Evolutionary conservation across 2,888 invertebrate genomes (phyloP).

Genomic region (Latheticus oryzae): DNA sequence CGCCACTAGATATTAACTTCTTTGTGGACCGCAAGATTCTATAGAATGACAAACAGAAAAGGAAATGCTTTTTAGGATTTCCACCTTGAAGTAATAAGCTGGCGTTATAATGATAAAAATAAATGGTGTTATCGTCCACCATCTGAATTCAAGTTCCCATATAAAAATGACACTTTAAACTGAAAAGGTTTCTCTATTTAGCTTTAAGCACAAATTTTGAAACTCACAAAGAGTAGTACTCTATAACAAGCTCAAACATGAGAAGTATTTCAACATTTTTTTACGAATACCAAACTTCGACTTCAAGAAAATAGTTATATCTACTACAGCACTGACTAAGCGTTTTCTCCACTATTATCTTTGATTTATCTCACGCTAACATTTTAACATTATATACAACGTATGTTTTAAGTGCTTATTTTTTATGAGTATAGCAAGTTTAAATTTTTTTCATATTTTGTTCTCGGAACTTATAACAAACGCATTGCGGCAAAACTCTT

Average conservation of each 20-base stretch:
- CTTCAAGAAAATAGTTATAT: slow-evolving; percentile 10
- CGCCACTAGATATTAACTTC: slow-evolving; percentile 23
- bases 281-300: slow-evolving; percentile 4
- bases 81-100: slow-evolving; percentile 8
- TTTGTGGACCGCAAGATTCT: slow-evolving; percentile 16
- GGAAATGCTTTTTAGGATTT: slow-evolving; percentile 12
- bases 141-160: too few species aligned
- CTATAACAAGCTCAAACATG: slow-evolving; percentile 9
- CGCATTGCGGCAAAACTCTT: not conserved
- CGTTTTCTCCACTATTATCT: slow-evolving; percentile 21
- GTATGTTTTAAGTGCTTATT: slow-evolving; percentile 14
- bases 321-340: slow-evolving; percentile 21
- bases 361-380: slow-evolving; percentile 20
- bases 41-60: not conserved
- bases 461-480: slow-evolving; percentile 5
- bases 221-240: slow-evolving; percentile 2
- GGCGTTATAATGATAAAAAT: slow-evolving; percentile 5
- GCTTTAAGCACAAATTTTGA: slow-evolving; percentile 7
- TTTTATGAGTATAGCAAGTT: slow-evolving; percentile 4
- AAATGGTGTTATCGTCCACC: too few species aligned
- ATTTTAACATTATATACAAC: slow-evolving; percentile 18
- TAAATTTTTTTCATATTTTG: not conserved
- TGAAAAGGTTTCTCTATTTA: slow-evolving; percentile 1
- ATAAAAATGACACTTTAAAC: slow-evolving; percentile 5
- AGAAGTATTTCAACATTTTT: slow-evolving; percentile 20